Evolutionary conservation across 1,140 invertebrate genomes (phyloP).

Genomic region (Idris sp.): DNA sequence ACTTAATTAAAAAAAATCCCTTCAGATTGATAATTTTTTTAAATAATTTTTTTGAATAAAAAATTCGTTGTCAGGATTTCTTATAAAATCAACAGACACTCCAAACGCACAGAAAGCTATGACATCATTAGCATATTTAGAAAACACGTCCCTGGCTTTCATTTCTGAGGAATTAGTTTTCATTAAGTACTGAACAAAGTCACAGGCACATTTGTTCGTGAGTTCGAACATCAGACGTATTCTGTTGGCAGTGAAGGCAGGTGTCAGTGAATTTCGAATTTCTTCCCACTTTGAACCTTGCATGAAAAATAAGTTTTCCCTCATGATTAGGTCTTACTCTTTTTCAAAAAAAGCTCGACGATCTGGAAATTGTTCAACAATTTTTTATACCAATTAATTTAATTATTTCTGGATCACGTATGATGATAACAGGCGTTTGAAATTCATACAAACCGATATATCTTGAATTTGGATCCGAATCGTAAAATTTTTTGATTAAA

Average conservation of each 20-base stretch:
- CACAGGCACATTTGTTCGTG: slow-evolving; percentile 64
- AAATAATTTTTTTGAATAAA: slow-evolving; percentile 44
- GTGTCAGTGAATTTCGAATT: slow-evolving; percentile 71
- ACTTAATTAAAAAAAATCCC: slow-evolving; percentile 23
- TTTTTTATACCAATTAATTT: slow-evolving; percentile 80
- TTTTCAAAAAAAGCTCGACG: slow-evolving; percentile 75
- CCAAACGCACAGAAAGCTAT: slow-evolving; percentile 54
- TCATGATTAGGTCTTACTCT: slow-evolving; percentile 78
- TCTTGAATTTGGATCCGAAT: slow-evolving; percentile 38
- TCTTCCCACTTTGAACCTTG: slow-evolving; percentile 73
- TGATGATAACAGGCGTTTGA: slow-evolving; percentile 50
- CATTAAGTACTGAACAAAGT: slow-evolving; percentile 39
- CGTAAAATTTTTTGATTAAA: slow-evolving; percentile 31
- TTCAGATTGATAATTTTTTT: slow-evolving; percentile 42
- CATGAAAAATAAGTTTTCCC: slow-evolving; percentile 78
- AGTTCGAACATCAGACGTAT: slow-evolving; percentile 71
- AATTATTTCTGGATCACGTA: slow-evolving; percentile 59
- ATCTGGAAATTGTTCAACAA: slow-evolving; percentile 82
- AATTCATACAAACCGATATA: slow-evolving; percentile 69
- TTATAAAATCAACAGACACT: slow-evolving; percentile 37
- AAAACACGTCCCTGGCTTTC: slow-evolving; percentile 42
- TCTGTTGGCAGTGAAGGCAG: slow-evolving; percentile 75
- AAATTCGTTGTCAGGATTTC: slow-evolving; percentile 52
- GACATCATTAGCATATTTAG: slow-evolving; percentile 47
- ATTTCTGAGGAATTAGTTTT: slow-evolving; percentile 18